Base-by-base conservation (phyloP, 2,113 vertebrate genomes). In the Channa argus region DNA sequence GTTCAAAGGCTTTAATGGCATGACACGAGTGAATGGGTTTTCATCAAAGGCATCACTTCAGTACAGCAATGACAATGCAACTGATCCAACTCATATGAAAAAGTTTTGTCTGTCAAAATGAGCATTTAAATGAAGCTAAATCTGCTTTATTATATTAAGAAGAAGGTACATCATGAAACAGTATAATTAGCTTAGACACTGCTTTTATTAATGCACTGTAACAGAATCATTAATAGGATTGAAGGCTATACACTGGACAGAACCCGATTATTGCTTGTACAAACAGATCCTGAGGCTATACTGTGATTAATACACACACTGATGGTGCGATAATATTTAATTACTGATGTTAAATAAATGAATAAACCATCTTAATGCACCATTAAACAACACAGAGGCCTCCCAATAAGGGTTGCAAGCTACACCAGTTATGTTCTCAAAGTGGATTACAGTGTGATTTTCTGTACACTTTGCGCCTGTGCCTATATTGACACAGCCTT, bases 1-100 rank as follows among this genome's bases (percentile, higher is more conserved):
- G 0, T 3, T 63, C 6, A 52, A 68, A 63, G 45, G 51, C 13
- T 77, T 82, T 73, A 82, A 68, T 82, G 52, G 5, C 51, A 77
- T 3, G 13, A 46, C 37, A 24, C 13, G 50, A 8, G 38, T 43
- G 12, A 70, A 37, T 52, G 47, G 9, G 43, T 66, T 37, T 53
- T 12, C 38, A 59, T 66, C 14, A 3, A 13, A 54, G n/a, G 39
- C 46, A 9, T 8, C 43, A 5, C 24, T 56, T 44, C 9, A 58
- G 64, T 5, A 53, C 36, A 54, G 6, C 49, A 55, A 7, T 33
- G 39, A 60, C 73, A 61, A 14, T 8, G n/a, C 41, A 67, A 33
- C 39, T n/a, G 13, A 38, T 51, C 43, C 51, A 39, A 4, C 50
- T 54, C 7, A 53, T 38, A 59, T 11, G 12, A 55, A 24, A 1